Percentiles rank a stretch among this genome's conserved stretches.
Conservation (phyloP, 2,113 vertebrate species). For the human region DNA sequence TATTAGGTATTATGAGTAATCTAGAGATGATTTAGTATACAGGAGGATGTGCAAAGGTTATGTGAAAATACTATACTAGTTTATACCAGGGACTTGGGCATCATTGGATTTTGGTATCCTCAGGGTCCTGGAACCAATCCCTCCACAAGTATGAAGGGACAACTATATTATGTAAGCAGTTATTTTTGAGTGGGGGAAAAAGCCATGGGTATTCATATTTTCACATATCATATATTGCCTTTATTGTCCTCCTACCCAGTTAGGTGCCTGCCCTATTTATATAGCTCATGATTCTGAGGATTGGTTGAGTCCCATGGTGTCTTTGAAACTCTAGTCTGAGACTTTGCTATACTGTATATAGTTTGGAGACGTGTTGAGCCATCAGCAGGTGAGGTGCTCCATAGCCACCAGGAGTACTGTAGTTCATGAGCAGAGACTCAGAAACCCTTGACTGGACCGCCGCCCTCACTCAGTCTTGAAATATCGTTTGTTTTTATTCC, state of each 20-base stretch:
- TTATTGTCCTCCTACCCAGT: background rate
- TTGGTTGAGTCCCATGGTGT: background rate
- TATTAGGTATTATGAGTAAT: background rate
- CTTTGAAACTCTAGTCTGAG: background rate
- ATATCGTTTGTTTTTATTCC: background rate
- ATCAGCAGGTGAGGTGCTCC: background rate
- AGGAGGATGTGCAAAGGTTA: background rate
- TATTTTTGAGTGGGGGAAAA: conserved; percentile 1
- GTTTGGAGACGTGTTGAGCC: background rate
- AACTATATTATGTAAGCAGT: background rate
- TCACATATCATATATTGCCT: conserved; percentile 20
- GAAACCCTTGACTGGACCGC: background rate
- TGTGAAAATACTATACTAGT: background rate
- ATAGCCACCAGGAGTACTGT: background rate
- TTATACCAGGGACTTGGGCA: background rate
- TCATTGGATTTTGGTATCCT: background rate
- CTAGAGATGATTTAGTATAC: background rate
- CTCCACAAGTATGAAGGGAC: background rate
- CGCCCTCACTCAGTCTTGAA: background rate
- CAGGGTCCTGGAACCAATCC: background rate
- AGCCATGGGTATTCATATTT: background rate
- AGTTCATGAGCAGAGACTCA: background rate
- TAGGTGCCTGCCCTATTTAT: background rate
- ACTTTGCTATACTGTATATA: background rate
- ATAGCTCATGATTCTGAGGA: background rate